Base-by-base conservation (phyloP, 2,113 vertebrate genomes). In the Anarrhichthys ocellatus region DNA sequence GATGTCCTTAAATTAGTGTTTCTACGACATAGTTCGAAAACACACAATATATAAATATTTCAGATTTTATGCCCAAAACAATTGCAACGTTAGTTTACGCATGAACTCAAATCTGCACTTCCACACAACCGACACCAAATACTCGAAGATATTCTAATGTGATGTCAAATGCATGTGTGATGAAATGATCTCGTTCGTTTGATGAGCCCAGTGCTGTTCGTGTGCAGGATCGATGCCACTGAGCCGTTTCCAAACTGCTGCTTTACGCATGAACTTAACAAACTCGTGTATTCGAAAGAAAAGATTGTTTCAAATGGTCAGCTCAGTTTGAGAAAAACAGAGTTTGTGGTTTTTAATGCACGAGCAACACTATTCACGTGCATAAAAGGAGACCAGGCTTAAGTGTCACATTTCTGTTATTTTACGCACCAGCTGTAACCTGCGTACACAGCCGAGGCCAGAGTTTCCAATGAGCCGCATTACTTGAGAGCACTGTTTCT, bases 351-450 rank as follows among this genome's bases (percentile, higher is more conserved):
- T 40, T 32, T 58, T 63, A 58, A 48, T 9, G 29, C 69, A 20
- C 34, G n/a, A 20, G 44, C 14, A 69, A 40, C 48, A 69, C 65
- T 44, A 27, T 40, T 4, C 10, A 20, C 36, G n/a, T 27, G 24
- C 58, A 13, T 10, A 15, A 14, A 40, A 46, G 4, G 7, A 44
- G 13, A 38, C 9, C 11, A 27, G 3, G 22, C 17, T 42, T 1
- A 15, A n/a, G 2, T 58, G 73, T 73, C 29, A 58, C 9, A 22
- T 38, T 9, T 61, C 29, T 1, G 38, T 14, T 15, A 5, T 52
- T 64, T 74, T 44, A 62, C 40, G 58, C 63, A 50, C 9, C 48
- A 52, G 64, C 75, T 38, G 58, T 70, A 18, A 63, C 40, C 61
- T 22, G 68, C 2, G 36, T 62, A 54, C 32, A 54, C 32, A 71